Evolutionary conservation across 2,888 invertebrate genomes (phyloP), one percentile per base, ranked within the genome.

Genomic region (Heliconius aoede): DNA sequence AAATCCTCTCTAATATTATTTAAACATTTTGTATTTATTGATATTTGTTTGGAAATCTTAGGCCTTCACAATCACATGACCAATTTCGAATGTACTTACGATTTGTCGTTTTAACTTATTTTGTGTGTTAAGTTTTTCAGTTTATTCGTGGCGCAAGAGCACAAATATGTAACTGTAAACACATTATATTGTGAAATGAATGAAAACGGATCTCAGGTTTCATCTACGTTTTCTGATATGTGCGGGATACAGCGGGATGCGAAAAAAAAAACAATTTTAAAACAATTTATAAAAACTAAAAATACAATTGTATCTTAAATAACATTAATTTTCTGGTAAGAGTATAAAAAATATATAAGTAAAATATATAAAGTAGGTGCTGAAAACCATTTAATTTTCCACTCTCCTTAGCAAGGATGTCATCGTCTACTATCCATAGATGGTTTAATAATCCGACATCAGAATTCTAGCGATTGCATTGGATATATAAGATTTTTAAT

Each of bases 351-450:
- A 74, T 36, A n/a, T n/a, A n/a, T n/a, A n/a, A n/a, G n/a, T n/a
- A n/a, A n/a, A n/a, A n/a, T 21, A 11, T 26, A 60, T 24, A 65
- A 28, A 30, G n/a, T 74, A 61, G 18, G 4, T 30, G 40, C 46
- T 61, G 60, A 60, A 67, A 46, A 36, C 28, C 21, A 76, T 76
- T 62, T 15, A 51, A 55, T 73, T 73, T 76, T 73, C 73, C 64
- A 61, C 73, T 40, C 69, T 68, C 36, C 62, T 73, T 40, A 36
- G 51, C 73, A 69, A 73, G 58, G 58, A 76, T 69, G 73, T 58
- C 64, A 28, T 36, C 62, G 55, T 73, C n/a, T 77, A 77, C 55
- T 73, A 69, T 73, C 62, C 76, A 40, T 69, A 77, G 76, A 73
- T 64, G 64, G 58, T 73, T 69, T 67, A 51, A 72, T 76, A 76